Conservation (phyloP, 1,140 invertebrate species). For the Anthonomus grandis region DNA sequence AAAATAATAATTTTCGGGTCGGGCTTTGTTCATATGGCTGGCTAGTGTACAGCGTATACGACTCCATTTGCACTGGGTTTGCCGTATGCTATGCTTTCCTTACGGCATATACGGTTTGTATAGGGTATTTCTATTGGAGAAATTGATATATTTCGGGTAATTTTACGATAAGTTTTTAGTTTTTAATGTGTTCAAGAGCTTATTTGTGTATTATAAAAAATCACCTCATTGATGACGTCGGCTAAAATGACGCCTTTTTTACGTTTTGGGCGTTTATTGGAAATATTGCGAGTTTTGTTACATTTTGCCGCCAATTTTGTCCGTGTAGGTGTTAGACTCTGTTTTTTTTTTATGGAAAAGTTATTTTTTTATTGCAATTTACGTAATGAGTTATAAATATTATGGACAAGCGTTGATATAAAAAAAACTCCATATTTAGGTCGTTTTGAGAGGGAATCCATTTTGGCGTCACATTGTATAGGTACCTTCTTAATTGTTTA, state of each 20-base stretch:
- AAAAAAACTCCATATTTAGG: conserved; percentile 15
- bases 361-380: not conserved
- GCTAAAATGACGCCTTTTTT: conserved; percentile 32
- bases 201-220: conserved; percentile 20
- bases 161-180: conserved; percentile 23
- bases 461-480: conserved; percentile 19
- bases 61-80: conserved; percentile 46
- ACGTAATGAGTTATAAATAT: not conserved
- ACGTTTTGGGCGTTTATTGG: conserved; percentile 28
- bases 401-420: not conserved
- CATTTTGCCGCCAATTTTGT: conserved; percentile 37
- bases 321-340: not conserved
- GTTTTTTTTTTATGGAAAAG: not conserved
- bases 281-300: conserved; percentile 21
- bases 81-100: conserved; percentile 38
- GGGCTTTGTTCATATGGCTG: conserved; percentile 48
- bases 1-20: conserved; percentile 29
- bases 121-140: conserved; percentile 24
- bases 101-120: conserved; percentile 32
- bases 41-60: conserved; percentile 41
- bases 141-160: conserved; percentile 24
- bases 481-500: conserved; percentile 9
- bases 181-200: conserved; percentile 17
- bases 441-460: conserved; percentile 16
- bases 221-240: conserved; percentile 43